Percentiles rank a stretch among this genome's conserved stretches.
Evolutionary conservation across 1,140 invertebrate species (phyloP).

Genomic region (Solenopsis fugax): DNA sequence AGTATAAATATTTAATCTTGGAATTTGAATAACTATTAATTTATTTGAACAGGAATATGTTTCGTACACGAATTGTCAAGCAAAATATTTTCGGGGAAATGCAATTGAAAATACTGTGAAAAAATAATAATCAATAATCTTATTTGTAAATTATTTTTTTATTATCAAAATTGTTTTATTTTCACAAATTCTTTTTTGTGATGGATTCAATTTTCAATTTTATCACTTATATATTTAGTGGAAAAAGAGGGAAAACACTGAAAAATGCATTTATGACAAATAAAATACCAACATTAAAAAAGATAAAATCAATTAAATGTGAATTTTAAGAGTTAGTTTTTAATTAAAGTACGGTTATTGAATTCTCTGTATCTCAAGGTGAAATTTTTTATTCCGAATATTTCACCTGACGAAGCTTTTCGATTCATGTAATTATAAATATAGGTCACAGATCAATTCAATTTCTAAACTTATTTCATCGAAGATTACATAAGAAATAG

Average conservation of each 20-base stretch:
- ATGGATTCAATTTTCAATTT: background rate
- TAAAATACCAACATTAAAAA: background rate
- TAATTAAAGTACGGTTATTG: background rate
- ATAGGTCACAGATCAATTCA: background rate
- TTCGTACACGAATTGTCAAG: background rate
- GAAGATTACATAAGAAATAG: slow-evolving; percentile 6
- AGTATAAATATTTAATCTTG: background rate
- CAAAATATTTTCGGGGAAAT: background rate
- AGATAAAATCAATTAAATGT: no score
- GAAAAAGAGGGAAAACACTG: background rate
- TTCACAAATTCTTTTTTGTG: background rate
- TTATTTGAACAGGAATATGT: background rate
- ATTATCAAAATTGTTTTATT: background rate
- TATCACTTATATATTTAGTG: background rate
- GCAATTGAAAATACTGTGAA: background rate
- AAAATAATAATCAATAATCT: background rate
- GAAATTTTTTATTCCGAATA: slow-evolving; percentile 4
- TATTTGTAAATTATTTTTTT: background rate
- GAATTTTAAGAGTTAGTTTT: background rate
- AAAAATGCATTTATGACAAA: background rate
- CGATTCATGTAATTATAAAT: slow-evolving; percentile 8
- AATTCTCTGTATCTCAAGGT: background rate
- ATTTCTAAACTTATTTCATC: slow-evolving; percentile 11
- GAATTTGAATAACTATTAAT: background rate
- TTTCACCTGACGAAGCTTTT: background rate